Evolutionary conservation across 2,888 invertebrate genomes (phyloP), one percentile per base, ranked within the genome.

Genomic region (Campopleginae sp.): DNA sequence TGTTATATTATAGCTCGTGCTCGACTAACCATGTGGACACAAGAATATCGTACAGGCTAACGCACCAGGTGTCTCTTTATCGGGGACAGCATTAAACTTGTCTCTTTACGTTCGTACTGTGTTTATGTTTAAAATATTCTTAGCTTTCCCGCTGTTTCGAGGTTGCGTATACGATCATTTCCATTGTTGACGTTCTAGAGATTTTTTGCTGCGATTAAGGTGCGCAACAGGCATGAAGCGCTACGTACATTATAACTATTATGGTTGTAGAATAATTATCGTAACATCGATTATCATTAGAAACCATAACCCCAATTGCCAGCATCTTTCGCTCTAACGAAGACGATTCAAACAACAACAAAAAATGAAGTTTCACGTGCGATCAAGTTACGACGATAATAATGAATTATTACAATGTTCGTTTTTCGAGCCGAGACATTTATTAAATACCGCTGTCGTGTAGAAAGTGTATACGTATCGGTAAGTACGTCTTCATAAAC

Each of bases 401-500:
- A 14, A 0, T 2, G 27, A 27, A 51, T 17, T 38, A 77, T 54
- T 19, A 31, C 58, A 72, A 80, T 38, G 42, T 72, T 65, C 2
- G 19, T 66, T 33, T 38, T 63, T 75, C 44, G 70, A 54, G 51
- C 51, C 51, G 66, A 54, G 33, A 63, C 70, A 33, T 85, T 77
- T 68, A 54, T 68, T 46, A 80, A 31, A 38, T 10, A 80, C 61
- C 44, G 33, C 51, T 79, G 74, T 78, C 74, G 42, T 51, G 74
- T 80, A 51, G n/a, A 51, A 68, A 63, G 17, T 44, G 76, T 70
- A 75, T 75, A 71, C 48, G 27, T 63, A 79, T 84, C 61, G 70
- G 78, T 48, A 84, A 88, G 88, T 91, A 91, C 89, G 91, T 91
- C 92, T 92, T 91, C 89, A 92, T 92, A 91, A 90, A 89, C 88